Percentiles rank a stretch among this genome's conserved stretches.
These are phyloP conservation scores for Colius striatus DNA, from an alignment of 2,113 vertebrate genomes.

Conservation along the genomic window DNA sequence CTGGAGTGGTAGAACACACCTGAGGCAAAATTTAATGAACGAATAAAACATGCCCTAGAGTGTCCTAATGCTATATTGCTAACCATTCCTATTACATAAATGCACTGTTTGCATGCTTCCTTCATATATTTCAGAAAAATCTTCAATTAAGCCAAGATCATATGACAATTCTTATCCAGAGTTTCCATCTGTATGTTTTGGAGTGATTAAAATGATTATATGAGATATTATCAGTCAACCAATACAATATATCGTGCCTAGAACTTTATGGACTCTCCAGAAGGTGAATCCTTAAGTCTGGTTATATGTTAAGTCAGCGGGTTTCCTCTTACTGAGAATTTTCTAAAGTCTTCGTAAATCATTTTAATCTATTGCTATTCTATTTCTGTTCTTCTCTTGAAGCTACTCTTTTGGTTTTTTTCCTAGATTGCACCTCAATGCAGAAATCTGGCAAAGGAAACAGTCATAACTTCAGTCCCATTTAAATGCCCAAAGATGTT, in stretches of 20 bases:
- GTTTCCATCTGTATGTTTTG: constrained; percentile 60
- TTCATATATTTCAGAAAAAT: constrained; percentile 71
- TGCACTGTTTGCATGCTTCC: constrained; percentile 71
- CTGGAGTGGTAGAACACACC: constrained; percentile 81
- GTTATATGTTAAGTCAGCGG: background rate
- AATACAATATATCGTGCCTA: background rate
- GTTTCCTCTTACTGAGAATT: background rate
- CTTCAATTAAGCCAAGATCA: constrained; percentile 75
- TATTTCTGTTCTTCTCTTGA: background rate
- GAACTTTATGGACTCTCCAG: background rate
- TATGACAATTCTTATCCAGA: constrained; percentile 57
- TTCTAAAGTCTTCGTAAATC: background rate
- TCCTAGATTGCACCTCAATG: background rate
- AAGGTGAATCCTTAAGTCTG: background rate
- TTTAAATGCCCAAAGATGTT: background rate
- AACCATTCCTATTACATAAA: constrained; percentile 79
- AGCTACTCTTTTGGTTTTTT: background rate
- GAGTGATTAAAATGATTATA: constrained; percentile 53
- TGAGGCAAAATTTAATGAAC: constrained; percentile 84
- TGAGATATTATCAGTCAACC: background rate
- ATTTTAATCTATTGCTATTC: background rate
- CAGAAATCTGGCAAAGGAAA: background rate
- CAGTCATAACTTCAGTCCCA: background rate
- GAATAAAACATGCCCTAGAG: constrained; percentile 81
- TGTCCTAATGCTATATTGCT: constrained; percentile 75